phyloP scores from a whole-genome alignment of 2,797 vertebrate species.

The Neosilurus mollespiculum region DNA sequence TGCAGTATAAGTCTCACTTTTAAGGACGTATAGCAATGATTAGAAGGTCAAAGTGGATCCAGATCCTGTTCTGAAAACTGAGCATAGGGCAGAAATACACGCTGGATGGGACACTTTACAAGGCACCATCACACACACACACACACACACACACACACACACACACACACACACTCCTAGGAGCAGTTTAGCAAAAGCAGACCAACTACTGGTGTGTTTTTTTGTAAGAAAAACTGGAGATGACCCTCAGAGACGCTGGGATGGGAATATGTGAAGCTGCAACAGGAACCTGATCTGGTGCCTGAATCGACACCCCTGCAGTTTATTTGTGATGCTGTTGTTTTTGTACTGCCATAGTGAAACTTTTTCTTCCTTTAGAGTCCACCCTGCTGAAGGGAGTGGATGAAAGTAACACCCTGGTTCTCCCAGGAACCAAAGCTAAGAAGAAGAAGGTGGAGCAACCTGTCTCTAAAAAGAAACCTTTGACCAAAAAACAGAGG shows the following conservation, averaged over 20 bases:
- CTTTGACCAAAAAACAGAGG: constrained; percentile 86
- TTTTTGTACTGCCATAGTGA: background rate
- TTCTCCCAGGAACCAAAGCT: constrained; percentile 80
- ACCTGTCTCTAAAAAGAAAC: constrained; percentile 70
- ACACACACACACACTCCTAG: background rate
- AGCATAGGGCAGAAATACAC: background rate
- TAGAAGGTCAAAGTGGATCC: background rate
- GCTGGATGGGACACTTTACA: background rate
- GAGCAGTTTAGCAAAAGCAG: too few relatives aligned
- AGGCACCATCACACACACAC: too few relatives aligned
- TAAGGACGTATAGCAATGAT: too few relatives aligned
- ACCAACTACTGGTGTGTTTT: background rate
- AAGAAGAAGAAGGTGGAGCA: constrained; percentile 73
- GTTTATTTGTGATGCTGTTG: background rate
- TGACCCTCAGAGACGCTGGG: background rate
- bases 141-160: background rate
- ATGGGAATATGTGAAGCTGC: background rate
- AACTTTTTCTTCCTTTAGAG: constrained; percentile 64
- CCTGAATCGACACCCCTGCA: too few relatives aligned
- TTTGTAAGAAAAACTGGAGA: background rate
- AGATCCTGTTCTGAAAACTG: background rate
- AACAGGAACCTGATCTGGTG: background rate
- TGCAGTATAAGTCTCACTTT: too few relatives aligned
- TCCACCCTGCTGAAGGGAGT: constrained; percentile 80
- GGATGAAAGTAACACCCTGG: constrained; percentile 84